Base-by-base conservation (phyloP, 1,140 invertebrate genomes). In the Drosophila setifemur region DNA sequence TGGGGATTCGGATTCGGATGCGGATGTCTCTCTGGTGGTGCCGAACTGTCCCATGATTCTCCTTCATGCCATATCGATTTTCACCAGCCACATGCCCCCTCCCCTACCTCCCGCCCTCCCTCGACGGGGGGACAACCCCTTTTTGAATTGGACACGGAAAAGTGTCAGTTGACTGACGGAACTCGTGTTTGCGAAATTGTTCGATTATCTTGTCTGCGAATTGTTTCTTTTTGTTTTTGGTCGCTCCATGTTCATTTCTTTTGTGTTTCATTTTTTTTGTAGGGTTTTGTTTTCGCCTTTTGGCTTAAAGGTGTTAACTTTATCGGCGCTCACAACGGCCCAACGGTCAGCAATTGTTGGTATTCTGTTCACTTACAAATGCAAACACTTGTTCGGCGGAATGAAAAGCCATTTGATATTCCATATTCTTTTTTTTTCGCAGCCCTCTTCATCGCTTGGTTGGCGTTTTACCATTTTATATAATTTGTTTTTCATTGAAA, bases 11-110 rank as follows among this genome's bases (percentile, higher is more conserved):
- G 9, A 48, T 19, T 37, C 52, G 67, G 29, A 71, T 50, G 53
- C 53, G 67, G 67, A 64, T 64, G 55, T 39, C 35, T 39, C 35
- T 63, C 49, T 40, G 54, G 48, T 16, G 67, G 40, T 58, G 39
- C 64, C 43, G 47, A 11, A 69, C 58, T 70, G 78, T 67, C 64
- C 78, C 72, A n/a, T 75, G 64, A 54, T 57, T 25, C 50, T 60
- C 74, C 81, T 83, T 83, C 64, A 85, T 79, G 74, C 79, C 81
- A 83, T 85, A 83, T 85, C 79, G 79, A 83, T 83, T 83, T 85
- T 85, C 79, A 74, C n/a, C 33, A 16, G 25, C 57, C 54, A 40
- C 58, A 29, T 64, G 42, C 23, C 57, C 14, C 53, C 9, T 33
- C 31, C 31, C 18, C 12, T 33, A 4, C 0, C 2, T 21, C 48